Evolutionary conservation across 2,888 invertebrate genomes (phyloP).

Genomic region (Phyllotreta cruciferae): DNA sequence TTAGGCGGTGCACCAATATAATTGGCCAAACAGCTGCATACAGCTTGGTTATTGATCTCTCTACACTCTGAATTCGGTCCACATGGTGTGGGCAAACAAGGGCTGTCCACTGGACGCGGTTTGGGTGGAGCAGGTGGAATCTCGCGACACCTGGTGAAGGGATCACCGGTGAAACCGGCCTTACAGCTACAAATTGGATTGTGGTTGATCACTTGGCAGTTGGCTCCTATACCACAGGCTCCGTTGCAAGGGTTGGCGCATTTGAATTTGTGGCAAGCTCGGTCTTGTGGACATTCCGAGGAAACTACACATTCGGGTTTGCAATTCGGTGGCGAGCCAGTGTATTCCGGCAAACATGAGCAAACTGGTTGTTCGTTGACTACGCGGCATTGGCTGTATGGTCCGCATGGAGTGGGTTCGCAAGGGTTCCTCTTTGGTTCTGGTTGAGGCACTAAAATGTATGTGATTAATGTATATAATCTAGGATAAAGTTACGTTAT

Average conservation of each 20-base stretch:
- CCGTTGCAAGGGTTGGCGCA: slow-evolving; percentile 78
- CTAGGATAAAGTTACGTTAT: too few relatives aligned
- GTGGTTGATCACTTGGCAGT: slow-evolving; percentile 78
- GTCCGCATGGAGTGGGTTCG: slow-evolving; percentile 77
- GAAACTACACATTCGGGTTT: slow-evolving; percentile 80
- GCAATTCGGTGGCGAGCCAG: slow-evolving; percentile 77
- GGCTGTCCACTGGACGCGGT: slow-evolving; percentile 60
- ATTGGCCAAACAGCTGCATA: slow-evolving; percentile 72
- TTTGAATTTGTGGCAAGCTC: slow-evolving; percentile 77
- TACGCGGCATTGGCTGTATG: slow-evolving; percentile 74
- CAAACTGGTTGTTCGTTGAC: slow-evolving; percentile 75
- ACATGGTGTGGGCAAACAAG: slow-evolving; percentile 70
- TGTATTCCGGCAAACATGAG: slow-evolving; percentile 73
- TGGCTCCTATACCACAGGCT: slow-evolving; percentile 76
- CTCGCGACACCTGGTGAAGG: slow-evolving; percentile 72
- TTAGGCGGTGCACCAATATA: slow-evolving; percentile 78
- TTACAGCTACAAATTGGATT: slow-evolving; percentile 79
- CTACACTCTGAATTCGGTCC: slow-evolving; percentile 70
- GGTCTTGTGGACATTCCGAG: slow-evolving; percentile 75
- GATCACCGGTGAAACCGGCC: slow-evolving; percentile 71
- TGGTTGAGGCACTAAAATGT: slow-evolving; percentile 40
- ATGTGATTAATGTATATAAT: slow-evolving; percentile 17
- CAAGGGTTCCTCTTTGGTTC: slow-evolving; percentile 69
- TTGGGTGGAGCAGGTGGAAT: slow-evolving; percentile 52
- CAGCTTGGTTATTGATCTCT: slow-evolving; percentile 65